Evolutionary conservation across 1,140 invertebrate genomes (phyloP), one percentile per base, ranked within the genome.

Genomic region (Yoshiicerus persimilis): DNA sequence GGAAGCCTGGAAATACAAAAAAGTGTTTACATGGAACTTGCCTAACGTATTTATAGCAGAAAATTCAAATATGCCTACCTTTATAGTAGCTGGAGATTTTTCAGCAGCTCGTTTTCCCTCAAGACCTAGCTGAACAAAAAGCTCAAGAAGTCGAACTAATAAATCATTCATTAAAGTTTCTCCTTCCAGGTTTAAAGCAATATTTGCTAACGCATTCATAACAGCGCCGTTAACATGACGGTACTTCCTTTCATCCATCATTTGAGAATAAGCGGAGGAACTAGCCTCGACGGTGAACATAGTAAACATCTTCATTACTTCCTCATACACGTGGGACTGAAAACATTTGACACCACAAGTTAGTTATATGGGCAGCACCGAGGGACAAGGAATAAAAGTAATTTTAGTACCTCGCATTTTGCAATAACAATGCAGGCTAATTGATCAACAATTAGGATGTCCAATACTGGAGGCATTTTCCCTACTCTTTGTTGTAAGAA

Each of bases 301-400:
- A 1, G 97, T 98, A 93, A 99, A 99, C 96, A 99, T 98, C 91
- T 97, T 96, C 97, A 99, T 98, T 39, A 99, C 97, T 92, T 98
- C 97, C 90, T 98, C 97, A 91, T 98, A 97, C 16, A 99, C 96
- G 88, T 93, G 92, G 5, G 93, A 92, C 95, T 95, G 92, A 87
- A 92, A 92, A 25, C n/a, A 87, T 90, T 36, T 23, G 41, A 32
- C 47, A 5, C 34, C 4, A n/a, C 38, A 87, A 32, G 4, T n/a
- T 62, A 34, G 2, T 11, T 6, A 27, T 36, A 62, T 3, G 41
- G 2, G 5, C 34, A 87, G 13, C 0, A 32, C 20, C 4, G 20
- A 34, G 47, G 16, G 30, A 64, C 3, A 20, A 16, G 9, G 4
- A n/a, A 77, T 20, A 86, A 41, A 89, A 91, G n/a, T 9, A 38